Percentiles rank a stretch among this genome's conserved stretches.
Evolutionary conservation across 2,888 invertebrate genomes (phyloP).

Genomic region (Amphipyra tragopoginis): DNA sequence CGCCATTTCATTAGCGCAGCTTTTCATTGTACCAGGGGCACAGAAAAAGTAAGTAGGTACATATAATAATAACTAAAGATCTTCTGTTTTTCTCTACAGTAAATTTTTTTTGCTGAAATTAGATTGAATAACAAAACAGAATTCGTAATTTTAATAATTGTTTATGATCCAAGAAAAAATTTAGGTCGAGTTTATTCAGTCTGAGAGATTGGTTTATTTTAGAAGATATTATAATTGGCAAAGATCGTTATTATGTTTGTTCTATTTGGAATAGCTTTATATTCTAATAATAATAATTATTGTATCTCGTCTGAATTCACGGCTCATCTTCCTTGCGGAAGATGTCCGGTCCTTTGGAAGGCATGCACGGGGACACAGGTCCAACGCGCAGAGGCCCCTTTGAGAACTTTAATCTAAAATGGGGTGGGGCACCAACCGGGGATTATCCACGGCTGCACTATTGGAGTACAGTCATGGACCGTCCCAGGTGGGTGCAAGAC

Average conservation of each 20-base stretch:
- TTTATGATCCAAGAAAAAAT: conserved; percentile 18
- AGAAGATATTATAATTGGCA: not conserved
- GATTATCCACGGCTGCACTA: too few relatives aligned
- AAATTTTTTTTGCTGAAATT: conserved; percentile 20
- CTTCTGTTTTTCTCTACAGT: conserved; percentile 7
- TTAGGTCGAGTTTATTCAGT: conserved; percentile 25
- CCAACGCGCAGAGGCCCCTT: too few relatives aligned
- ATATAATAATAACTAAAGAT: conserved; percentile 29
- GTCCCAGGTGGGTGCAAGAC: too few relatives aligned
- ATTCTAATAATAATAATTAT: too few relatives aligned
- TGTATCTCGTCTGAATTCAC: too few relatives aligned
- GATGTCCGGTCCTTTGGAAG: too few relatives aligned
- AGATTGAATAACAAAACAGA: conserved; percentile 28
- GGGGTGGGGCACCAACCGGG: too few relatives aligned
- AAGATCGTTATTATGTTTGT: not conserved
- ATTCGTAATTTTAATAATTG: conserved; percentile 35
- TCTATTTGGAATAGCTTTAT: not conserved
- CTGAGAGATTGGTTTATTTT: not conserved
- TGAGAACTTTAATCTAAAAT: too few relatives aligned
- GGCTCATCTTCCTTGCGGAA: too few relatives aligned
- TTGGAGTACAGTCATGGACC: too few relatives aligned
- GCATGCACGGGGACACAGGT: too few relatives aligned
- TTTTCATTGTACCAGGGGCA: conserved; percentile 43
- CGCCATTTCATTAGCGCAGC: conserved; percentile 43
- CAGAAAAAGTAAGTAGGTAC: conserved; percentile 18